Conservation (phyloP, 1,140 invertebrate species). For the Littorina saxatilis region DNA sequence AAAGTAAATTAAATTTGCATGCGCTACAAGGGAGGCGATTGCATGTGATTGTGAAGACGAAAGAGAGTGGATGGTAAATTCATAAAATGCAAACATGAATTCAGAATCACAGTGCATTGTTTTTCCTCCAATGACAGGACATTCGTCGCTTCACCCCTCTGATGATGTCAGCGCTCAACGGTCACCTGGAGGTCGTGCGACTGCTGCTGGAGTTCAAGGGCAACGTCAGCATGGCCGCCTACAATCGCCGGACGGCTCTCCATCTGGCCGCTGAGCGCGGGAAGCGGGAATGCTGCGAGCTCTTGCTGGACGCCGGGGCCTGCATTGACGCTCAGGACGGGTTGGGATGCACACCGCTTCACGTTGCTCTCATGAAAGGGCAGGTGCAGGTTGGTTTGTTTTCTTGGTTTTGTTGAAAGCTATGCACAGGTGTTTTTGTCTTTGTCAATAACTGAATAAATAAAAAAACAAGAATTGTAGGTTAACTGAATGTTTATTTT, state of each 20-base stretch:
- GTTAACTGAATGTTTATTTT: too few relatives aligned
- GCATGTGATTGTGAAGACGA: too few relatives aligned
- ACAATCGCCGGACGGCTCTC: constrained; percentile 72
- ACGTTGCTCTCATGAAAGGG: constrained; percentile 65
- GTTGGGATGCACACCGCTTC: constrained; percentile 66
- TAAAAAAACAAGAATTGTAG: too few relatives aligned
- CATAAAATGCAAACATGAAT: too few relatives aligned
- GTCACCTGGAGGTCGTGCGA: constrained; percentile 62
- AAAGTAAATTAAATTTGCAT: too few relatives aligned
- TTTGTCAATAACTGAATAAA: not conserved
- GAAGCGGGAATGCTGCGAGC: constrained; percentile 77
- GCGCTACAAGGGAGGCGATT: too few relatives aligned
- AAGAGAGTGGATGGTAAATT: too few relatives aligned
- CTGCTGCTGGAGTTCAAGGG: constrained; percentile 67
- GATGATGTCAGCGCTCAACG: constrained; percentile 72
- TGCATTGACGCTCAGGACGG: constrained; percentile 66
- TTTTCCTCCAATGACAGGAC: constrained; percentile 50
- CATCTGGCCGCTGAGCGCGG: constrained; percentile 74
- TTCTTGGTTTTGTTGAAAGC: too few relatives aligned
- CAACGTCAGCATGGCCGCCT: constrained; percentile 70
- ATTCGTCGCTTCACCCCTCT: constrained; percentile 72
- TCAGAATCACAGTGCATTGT: too few relatives aligned
- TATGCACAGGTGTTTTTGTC: not conserved
- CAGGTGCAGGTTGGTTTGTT: constrained; percentile 45
- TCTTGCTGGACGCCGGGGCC: constrained; percentile 76